Evolutionary conservation across 2,797 vertebrate species (phyloP), one percentile per base, ranked within the genome.

Genomic region (Acanthurus tractus): DNA sequence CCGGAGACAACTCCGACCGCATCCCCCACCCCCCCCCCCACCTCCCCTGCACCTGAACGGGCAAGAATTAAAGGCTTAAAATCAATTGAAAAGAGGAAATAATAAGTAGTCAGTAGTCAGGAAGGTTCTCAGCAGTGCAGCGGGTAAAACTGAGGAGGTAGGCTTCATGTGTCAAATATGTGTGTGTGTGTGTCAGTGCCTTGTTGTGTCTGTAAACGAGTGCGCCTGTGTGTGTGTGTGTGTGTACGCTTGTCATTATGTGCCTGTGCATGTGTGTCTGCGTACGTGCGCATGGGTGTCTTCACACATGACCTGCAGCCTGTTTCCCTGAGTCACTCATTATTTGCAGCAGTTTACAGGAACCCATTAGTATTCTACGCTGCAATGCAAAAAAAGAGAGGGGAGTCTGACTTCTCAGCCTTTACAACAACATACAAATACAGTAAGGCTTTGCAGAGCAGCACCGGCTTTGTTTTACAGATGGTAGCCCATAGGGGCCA

Each of bases 401-500:
- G 56, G 53, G 53, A 70, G 67, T 80, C 78, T 68, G 81, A 85
- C 79, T 83, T 74, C 70, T 79, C 64, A 72, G 77, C 63, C 52
- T 34, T 61, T 44, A 58, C 76, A 78, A 72, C 78, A 83, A 63
- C 59, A 80, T 58, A 18, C 56, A 58, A 65, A 73, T 73, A 76
- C 75, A 82, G 70, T 46, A 58, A 17, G 79, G 53, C 74, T 85
- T 79, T 81, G 63, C 79, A 82, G 76, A 84, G 81, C 63, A 81
- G 71, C 67, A 49, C 54, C 40, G 53, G 70, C 81, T 89, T 85
- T 90, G 81, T 86, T 88, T 91, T 93, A 83, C 88, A 88, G 76
- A 86, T 74, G 83, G 69, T 75, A 82, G 78, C 93, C 93, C 84
- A 76, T 91, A 94, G 93, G 91, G 91, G 91, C 88, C 94, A 94